Evolutionary conservation across 2,113 vertebrate species (phyloP), one percentile per base, ranked within the genome.

Genomic region (Pipra filicauda): DNA sequence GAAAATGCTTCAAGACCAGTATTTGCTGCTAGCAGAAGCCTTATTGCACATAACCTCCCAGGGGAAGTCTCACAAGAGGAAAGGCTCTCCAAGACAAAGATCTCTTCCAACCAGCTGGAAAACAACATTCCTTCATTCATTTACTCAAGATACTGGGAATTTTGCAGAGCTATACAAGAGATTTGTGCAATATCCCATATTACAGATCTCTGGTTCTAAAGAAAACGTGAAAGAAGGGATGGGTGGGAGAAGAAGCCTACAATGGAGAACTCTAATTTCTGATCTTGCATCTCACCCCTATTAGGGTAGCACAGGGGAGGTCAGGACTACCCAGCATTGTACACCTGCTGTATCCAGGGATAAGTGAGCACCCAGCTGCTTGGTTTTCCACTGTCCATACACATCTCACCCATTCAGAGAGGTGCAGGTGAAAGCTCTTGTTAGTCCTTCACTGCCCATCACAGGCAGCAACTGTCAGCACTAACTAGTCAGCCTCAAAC

Each of bases 1-100:
- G 35, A 83, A 70, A 96, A 61, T 24, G 11, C 48, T 80, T 91
- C 71, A 85, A 85, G 69, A 73, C 39, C 64, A 90, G 28, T 26
- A 72, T 81, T 77, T 90, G 51, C 73, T 91, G 69, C 69, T 83
- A 88, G 61, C 59, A 93, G 71, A 92, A 95, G 69, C 30, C 43
- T 89, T 72, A 71, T 58, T 85, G 72, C 51, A 85, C 35, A 66
- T n/a, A 85, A 80, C 2, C 33, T 89, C 72, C 89, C 69, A 81
- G 21, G 44, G 89, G 86, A 95, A 2, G 33, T 26, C 91, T 91
- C 52, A 92, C 55, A 93, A 93, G 55, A 83, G 51, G 24, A 91
- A 78, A 74, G 24, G 31, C 52, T 88, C 55, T 88, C 37, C 82
- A 86, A 86, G 85, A 74, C 71, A 94, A 77, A 94, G 78, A 67